Evolutionary conservation across 1,140 invertebrate species (phyloP), one percentile per base, ranked within the genome.

Genomic region (Drosophila rhopaloa): DNA sequence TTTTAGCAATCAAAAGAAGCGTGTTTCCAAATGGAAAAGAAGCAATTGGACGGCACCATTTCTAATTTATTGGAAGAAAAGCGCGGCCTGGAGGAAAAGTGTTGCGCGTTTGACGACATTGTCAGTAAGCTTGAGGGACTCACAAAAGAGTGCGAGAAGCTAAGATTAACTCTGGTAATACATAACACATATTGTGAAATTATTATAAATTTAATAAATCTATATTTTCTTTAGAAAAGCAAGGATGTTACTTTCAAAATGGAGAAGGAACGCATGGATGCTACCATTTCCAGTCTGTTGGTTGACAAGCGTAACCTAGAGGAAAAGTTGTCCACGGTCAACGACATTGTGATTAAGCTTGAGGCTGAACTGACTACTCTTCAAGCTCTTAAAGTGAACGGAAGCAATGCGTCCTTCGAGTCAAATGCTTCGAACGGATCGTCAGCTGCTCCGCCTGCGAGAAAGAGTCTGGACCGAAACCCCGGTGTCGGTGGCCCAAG

Each of bases 221-320:
- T 8, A 41, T 38, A 27, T 74, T 8, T 13, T 24, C 1, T 51
- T 66, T 13, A 77, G 84, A 79, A 84, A 76, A 19, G 55, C 0
- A 81, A 68, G 35, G 59, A 71, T 29, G 6, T 9, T 0, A 66
- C 10, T 32, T 59, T 78, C 16, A 41, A 60, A 0, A 5, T 16
- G 0, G 65, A 78, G 5, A 50, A 43, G 7, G 41, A 37, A 0
- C 57, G 70, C 7, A 37, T 84, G 44, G 43, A 67, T 10, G 46
- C 14, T 1, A 89, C 80, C 1, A 75, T 89, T 41, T 62, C 58
- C 4, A 78, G 85, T 63, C 56, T 89, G 0, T 35, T 89, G 8
- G 60, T 62, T 6, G 84, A 89, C 19, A 89, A 89, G 27, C 80
- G 81, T 8, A 70, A 72, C 11, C 46, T 89, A 1, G 80, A 89